These are phyloP conservation scores for Cisticola juncidis DNA, from an alignment of 2,113 vertebrate genomes.

Conservation along the genomic window DNA sequence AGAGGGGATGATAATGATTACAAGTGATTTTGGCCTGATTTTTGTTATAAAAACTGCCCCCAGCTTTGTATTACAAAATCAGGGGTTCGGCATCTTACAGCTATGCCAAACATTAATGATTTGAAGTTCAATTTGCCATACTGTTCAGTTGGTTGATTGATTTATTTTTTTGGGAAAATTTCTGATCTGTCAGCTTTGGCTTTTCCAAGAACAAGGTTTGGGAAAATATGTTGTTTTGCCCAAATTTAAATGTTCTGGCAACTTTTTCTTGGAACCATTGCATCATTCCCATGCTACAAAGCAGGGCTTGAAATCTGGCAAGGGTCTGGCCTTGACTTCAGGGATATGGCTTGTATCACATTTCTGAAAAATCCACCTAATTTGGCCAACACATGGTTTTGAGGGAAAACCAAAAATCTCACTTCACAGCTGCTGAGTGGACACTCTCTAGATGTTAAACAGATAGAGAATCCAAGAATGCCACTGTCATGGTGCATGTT, in stretches of 20 bases:
- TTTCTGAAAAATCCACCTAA: conserved; percentile 22
- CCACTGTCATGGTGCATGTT: background rate
- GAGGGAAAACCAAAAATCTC: background rate
- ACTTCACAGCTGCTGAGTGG: background rate
- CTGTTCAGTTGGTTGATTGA: background rate
- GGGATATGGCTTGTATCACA: background rate
- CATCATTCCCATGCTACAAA: conserved; percentile 29
- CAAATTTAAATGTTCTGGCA: conserved; percentile 50
- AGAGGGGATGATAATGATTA: background rate
- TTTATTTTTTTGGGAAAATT: background rate
- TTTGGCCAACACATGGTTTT: background rate
- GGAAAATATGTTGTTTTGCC: conserved; percentile 19
- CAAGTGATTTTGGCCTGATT: background rate
- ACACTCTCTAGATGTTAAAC: background rate
- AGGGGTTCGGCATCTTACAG: background rate
- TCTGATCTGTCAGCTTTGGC: conserved; percentile 2
- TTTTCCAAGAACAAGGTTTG: conserved; percentile 20
- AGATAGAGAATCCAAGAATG: background rate
- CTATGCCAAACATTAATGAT: background rate
- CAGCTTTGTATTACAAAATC: background rate
- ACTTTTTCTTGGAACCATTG: conserved; percentile 38
- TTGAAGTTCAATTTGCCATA: conserved; percentile 8
- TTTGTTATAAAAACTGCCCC: background rate
- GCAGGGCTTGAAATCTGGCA: conserved; percentile 26
- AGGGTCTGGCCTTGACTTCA: background rate